A percentile compares a stretch with the other conserved stretches of the same genome.
These are phyloP conservation scores for Ceyx melanurus DNA, from an alignment of 2,113 vertebrate species.

Conservation along the genomic window DNA sequence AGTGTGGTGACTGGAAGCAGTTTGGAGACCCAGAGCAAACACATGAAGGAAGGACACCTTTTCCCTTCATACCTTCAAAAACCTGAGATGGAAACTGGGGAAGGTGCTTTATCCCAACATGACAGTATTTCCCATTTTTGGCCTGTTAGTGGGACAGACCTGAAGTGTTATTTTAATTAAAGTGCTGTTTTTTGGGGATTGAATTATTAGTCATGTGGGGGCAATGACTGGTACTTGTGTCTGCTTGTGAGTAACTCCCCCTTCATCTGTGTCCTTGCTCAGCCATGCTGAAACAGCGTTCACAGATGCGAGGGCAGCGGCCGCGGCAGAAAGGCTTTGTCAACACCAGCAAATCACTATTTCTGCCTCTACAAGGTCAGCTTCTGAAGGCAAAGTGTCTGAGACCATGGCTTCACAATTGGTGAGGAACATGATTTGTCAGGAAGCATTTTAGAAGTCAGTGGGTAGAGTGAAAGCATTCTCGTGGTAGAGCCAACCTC, in stretches of 20 bases:
- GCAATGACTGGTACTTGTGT: not conserved
- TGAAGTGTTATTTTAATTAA: not conserved
- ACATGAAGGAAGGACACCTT: accelerated
- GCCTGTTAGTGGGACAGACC: not conserved
- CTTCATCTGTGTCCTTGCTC: conserved; percentile 5
- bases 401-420: not conserved
- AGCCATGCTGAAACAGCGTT: not conserved
- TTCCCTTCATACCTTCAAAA: not conserved
- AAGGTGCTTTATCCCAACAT: not conserved
- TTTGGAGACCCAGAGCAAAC: not conserved
- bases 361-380: conserved; percentile 24
- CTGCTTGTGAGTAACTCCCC: not conserved
- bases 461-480: not conserved
- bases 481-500: not conserved
- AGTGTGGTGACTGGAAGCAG: not conserved
- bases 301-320: not conserved
- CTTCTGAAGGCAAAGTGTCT: not conserved
- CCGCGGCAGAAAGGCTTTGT: not conserved
- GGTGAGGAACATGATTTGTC: not conserved
- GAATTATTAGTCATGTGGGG: not conserved
- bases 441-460: not conserved
- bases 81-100: not conserved
- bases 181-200: not conserved
- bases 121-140: not conserved
- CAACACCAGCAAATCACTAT: conserved; percentile 29